A percentile compares a stretch with the other conserved stretches of the same genome.
These are phyloP conservation scores for Pediacus dermestoides DNA, from an alignment of 2,888 invertebrate genomes.

Conservation along the genomic window DNA sequence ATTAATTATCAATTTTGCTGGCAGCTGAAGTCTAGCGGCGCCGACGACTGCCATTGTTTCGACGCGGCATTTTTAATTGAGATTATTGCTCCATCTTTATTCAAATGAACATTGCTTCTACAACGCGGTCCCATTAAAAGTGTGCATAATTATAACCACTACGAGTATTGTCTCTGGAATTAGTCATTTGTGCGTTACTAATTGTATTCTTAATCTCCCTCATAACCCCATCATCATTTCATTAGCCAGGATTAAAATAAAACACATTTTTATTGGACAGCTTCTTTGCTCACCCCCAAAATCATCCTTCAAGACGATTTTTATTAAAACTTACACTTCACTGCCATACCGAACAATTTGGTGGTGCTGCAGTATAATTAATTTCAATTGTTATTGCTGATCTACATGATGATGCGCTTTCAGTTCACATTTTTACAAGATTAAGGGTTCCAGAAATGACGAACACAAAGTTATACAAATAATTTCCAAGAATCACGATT, in stretches of 20 bases:
- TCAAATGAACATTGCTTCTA: conserved; percentile 47
- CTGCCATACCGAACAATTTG: too few species aligned
- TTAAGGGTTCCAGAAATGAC: too few species aligned
- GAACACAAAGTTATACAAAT: too few species aligned
- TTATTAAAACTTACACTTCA: too few species aligned
- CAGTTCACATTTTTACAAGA: too few species aligned
- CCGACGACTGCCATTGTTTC: conserved; percentile 45
- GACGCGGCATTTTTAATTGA: conserved; percentile 51
- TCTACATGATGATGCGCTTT: too few species aligned
- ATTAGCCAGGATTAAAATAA: conserved; percentile 31
- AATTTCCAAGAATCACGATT: too few species aligned
- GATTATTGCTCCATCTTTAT: conserved; percentile 51
- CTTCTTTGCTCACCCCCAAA: too few species aligned
- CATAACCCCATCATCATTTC: conserved; percentile 42
- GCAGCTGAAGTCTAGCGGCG: conserved; percentile 41
- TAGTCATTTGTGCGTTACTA: conserved; percentile 51
- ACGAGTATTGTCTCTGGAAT: conserved; percentile 47
- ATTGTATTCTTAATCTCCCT: conserved; percentile 48
- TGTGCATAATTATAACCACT: conserved; percentile 50
- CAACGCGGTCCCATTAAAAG: conserved; percentile 47
- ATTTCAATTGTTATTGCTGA: too few species aligned
- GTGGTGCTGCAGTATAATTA: too few species aligned
- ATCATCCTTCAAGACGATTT: too few species aligned
- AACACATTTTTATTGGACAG: conserved; percentile 28
- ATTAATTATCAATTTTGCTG: conserved; percentile 51